These are phyloP conservation scores for Cephus pulcher DNA, from an alignment of 2,888 invertebrate species.

Conservation along the genomic window DNA sequence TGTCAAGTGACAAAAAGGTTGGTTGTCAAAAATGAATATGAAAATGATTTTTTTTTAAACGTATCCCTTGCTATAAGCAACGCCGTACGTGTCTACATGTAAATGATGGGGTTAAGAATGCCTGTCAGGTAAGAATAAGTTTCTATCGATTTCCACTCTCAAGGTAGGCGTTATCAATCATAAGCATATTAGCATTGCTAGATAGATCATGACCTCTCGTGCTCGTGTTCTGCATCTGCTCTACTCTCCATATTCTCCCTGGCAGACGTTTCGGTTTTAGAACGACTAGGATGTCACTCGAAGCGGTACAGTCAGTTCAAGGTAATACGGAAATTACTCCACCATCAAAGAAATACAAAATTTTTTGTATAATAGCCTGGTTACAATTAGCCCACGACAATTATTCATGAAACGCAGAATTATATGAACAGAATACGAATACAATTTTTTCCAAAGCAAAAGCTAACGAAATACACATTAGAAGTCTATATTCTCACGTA, in stretches of 20 bases:
- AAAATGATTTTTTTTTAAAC: neutral
- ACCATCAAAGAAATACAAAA: neutral
- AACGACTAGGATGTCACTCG: neutral
- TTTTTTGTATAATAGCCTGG: neutral
- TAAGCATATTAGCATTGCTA: constrained; percentile 20
- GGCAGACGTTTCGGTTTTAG: neutral
- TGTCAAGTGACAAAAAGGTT: neutral
- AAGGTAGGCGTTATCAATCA: constrained; percentile 19
- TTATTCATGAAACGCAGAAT: neutral
- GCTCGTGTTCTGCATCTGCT: constrained; percentile 1
- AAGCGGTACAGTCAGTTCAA: neutral
- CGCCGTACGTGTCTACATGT: neutral
- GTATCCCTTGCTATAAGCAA: neutral
- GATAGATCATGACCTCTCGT: constrained; percentile 13
- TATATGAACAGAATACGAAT: neutral
- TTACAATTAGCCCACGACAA: neutral
- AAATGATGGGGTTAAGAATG: constrained; percentile 12
- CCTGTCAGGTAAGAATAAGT: constrained; percentile 11
- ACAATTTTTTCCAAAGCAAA: neutral
- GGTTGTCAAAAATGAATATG: neutral
- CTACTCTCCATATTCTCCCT: neutral
- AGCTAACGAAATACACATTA: neutral
- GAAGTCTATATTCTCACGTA: neutral
- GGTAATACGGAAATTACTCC: neutral
- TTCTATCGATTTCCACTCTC: constrained; percentile 14